These are phyloP conservation scores for Chaunax sp. DNA, from an alignment of 2,797 vertebrate genomes.

Conservation along the genomic window DNA sequence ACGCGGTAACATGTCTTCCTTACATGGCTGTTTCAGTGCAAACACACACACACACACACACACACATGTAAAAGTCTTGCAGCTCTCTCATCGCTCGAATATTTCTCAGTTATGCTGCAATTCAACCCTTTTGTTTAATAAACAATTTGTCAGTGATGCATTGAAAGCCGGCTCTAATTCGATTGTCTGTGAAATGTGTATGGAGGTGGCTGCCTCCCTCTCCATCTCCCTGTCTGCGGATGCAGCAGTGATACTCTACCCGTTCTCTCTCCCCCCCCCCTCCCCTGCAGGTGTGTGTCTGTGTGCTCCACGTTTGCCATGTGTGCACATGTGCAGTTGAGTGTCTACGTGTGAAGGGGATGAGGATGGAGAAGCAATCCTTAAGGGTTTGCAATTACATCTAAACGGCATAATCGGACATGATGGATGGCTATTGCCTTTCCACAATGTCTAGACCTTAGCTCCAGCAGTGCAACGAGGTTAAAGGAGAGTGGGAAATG, in stretches of 20 bases:
- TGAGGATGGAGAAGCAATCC: conserved; percentile 59
- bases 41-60: not conserved
- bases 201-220: conserved; percentile 57
- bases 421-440: conserved; percentile 79
- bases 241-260: conserved; percentile 37
- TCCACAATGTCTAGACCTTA: conserved; percentile 69
- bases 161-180: conserved; percentile 80
- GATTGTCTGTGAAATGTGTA: conserved; percentile 71
- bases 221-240: conserved; percentile 33
- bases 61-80: not conserved
- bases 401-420: conserved; percentile 77
- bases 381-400: conserved; percentile 79
- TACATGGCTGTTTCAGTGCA: conserved; percentile 23
- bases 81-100: conserved; percentile 64
- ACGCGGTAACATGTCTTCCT: conserved; percentile 22
- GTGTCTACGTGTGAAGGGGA: conserved; percentile 28
- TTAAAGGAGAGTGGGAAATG: conserved; percentile 62
- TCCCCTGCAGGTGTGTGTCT: conserved; percentile 50
- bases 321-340: conserved; percentile 39
- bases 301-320: not conserved
- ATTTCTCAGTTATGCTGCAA: conserved; percentile 88
- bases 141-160: conserved; percentile 93
- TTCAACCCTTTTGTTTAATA: conserved; percentile 93
- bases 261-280: not conserved
- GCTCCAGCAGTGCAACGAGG: conserved; percentile 74